A percentile compares a stretch with the other conserved stretches of the same genome.
Evolutionary conservation across 2,888 invertebrate species (phyloP).

Genomic region (Drepana falcataria): DNA sequence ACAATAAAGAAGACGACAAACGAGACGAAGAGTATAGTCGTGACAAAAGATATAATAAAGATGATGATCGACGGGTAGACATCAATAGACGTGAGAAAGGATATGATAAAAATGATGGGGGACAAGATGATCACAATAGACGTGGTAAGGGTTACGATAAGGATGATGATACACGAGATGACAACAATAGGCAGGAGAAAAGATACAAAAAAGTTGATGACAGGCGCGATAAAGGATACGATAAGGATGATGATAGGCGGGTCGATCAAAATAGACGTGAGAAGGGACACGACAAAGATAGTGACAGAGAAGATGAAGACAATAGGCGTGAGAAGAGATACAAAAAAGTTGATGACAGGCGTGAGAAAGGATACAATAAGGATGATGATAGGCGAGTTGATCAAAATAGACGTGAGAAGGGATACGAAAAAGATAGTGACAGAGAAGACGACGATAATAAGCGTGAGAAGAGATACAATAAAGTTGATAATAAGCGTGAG

Average conservation of each 20-base stretch:
- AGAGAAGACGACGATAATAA: not conserved
- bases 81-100: slow-evolving; percentile 3
- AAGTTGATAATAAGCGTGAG: slow-evolving; percentile 9
- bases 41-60: slow-evolving; percentile 3
- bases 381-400: slow-evolving; percentile 13
- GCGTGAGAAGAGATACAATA: slow-evolving; percentile 2
- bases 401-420: not conserved
- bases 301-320: slow-evolving; percentile 11
- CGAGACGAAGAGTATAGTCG: slow-evolving; percentile 2
- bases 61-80: slow-evolving; percentile 7
- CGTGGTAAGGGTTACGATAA: not conserved
- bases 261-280: slow-evolving; percentile 1
- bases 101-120: slow-evolving; percentile 13
- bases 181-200: not conserved
- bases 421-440: too few relatives aligned
- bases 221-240: slow-evolving; percentile 8
- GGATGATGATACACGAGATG: slow-evolving; percentile 9
- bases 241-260: slow-evolving; percentile 7
- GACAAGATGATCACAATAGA: slow-evolving; percentile 13
- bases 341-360: slow-evolving; percentile 6
- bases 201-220: slow-evolving; percentile 1
- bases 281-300: slow-evolving; percentile 8
- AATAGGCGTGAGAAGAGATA: slow-evolving; percentile 5
- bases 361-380: slow-evolving; percentile 12
- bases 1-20: not conserved